Evolutionary conservation across 2,113 vertebrate species (phyloP).

Genomic region (Myodes glareolus): DNA sequence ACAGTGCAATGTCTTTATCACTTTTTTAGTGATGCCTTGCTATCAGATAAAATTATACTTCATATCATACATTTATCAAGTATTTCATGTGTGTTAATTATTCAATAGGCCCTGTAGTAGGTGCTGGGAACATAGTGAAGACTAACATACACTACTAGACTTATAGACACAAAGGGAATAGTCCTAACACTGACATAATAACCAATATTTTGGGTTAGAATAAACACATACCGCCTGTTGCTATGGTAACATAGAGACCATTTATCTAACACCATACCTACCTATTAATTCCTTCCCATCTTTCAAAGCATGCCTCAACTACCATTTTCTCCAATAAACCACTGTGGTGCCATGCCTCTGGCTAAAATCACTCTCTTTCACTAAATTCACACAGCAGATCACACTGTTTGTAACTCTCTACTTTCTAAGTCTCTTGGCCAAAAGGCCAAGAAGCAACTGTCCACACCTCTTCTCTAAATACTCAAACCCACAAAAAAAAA

Average conservation of each 20-base stretch:
- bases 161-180: neutral
- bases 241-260: neutral
- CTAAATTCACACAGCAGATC: neutral
- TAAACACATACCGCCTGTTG: neutral
- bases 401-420: neutral
- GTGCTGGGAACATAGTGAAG: constrained; percentile 16
- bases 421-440: too few relatives aligned
- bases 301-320: neutral
- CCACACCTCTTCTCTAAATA: neutral
- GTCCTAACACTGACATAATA: neutral
- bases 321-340: neutral
- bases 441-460: neutral
- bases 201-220: neutral
- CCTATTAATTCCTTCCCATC: neutral
- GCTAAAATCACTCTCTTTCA: constrained; percentile 43
- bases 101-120: neutral
- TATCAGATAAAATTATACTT: constrained; percentile 13
- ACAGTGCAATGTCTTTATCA: constrained; percentile 18
- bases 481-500: constrained; percentile 1
- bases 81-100: neutral
- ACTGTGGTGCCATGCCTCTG: neutral
- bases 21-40: neutral
- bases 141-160: neutral
- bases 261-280: neutral
- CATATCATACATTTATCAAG: neutral